Evolutionary conservation across 2,113 vertebrate species (phyloP), one percentile per base, ranked within the genome.

Genomic region (Myrmophylax atrothorax): DNA sequence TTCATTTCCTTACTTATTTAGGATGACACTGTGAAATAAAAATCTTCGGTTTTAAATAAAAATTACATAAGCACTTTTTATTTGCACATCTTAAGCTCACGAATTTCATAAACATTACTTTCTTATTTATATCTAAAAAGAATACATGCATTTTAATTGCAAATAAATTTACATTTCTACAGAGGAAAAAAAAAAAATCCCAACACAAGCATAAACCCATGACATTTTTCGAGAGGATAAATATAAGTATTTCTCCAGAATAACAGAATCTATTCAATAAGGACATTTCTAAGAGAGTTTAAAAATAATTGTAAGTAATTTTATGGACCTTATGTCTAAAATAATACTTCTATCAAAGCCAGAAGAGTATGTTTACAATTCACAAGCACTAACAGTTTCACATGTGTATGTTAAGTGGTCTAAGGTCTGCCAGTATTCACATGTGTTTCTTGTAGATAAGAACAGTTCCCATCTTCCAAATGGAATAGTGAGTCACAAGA

Each of bases 391-490:
- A 69, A 62, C 18, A 83, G 31, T 35, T 89, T 83, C 40, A 42
- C 24, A 47, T 40, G 37, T 3, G 1, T n/a, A 93, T 33, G 42
- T 40, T 72, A 75, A 62, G 23, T 7, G 17, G 47, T 31, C 47
- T 64, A 52, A 89, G 35, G 40, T 50, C 73, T 88, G 66, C 68
- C 60, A 89, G 86, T 16, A 56, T 5, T 23, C 69, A 90, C 79
- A 92, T 86, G 26, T 93, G 94, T 83, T 93, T 89, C 63, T 84
- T 47, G 60, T 23, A 96, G 94, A 97, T 96, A 96, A 96, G 92
- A 90, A 55, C 15, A 59, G 56, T 70, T 87, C 17, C 22, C 35
- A 50, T 86, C 49, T 93, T 86, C 44, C 69, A 86, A 94, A 81
- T 3, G 28, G 60, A 29, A 77, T 1, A 89, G 63, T 28, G 64